A percentile compares a stretch with the other conserved stretches of the same genome.
These are phyloP conservation scores for Drosophila suzukii DNA, from an alignment of 1,140 invertebrate genomes.

Conservation along the genomic window DNA sequence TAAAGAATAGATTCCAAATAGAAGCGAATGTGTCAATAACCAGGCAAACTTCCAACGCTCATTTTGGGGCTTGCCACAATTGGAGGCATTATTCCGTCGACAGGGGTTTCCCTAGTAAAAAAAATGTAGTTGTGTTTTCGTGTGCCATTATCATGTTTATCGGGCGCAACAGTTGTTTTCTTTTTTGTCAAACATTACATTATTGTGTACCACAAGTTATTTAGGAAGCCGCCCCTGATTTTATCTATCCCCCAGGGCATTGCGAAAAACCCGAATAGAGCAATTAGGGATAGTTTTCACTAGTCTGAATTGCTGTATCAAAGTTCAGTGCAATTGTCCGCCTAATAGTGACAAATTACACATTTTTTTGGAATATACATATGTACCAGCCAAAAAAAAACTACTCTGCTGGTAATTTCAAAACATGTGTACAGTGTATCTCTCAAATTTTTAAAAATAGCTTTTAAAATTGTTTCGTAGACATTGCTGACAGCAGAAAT, in stretches of 20 bases:
- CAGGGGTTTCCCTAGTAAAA: neutral
- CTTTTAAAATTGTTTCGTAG: slow-evolving; percentile 1
- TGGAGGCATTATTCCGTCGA: slow-evolving; percentile 23
- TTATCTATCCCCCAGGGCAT: slow-evolving; percentile 1
- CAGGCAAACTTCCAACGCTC: slow-evolving; percentile 14
- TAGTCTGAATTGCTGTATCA: neutral
- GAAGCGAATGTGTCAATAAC: slow-evolving; percentile 45
- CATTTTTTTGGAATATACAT: neutral
- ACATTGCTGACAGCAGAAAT: neutral
- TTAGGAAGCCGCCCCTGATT: neutral
- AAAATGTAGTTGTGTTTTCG: neutral
- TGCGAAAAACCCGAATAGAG: neutral
- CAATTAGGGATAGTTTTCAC: neutral
- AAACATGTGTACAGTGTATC: slow-evolving; percentile 8
- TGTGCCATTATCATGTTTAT: slow-evolving; percentile 36
- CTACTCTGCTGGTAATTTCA: slow-evolving; percentile 3
- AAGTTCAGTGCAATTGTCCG: neutral
- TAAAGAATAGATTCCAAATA: slow-evolving; percentile 29
- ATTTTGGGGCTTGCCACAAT: slow-evolving; percentile 43
- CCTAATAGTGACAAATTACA: neutral
- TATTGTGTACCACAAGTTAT: slow-evolving; percentile 13
- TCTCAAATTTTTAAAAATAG: neutral
- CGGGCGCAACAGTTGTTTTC: slow-evolving; percentile 28
- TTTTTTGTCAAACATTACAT: slow-evolving; percentile 14
- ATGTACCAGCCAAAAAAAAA: too few relatives aligned